Conservation (phyloP, 2,888 invertebrate species). For the Ormyrus nitidulus region DNA sequence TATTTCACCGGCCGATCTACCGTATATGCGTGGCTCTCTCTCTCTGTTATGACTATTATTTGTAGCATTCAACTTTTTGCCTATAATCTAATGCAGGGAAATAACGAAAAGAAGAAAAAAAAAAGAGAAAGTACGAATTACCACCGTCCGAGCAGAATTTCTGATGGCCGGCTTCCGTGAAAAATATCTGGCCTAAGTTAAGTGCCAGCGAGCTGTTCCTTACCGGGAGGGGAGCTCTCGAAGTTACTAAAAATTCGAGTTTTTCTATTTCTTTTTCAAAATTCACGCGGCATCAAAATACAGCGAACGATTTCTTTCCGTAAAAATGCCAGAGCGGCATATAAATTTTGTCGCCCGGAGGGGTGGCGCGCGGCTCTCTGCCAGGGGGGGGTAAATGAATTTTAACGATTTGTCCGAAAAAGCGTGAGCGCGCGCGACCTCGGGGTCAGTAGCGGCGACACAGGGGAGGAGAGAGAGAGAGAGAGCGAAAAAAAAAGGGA, state of each 20-base stretch:
- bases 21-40: slow-evolving; percentile 1
- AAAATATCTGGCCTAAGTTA: slow-evolving; percentile 19
- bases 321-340: background rate
- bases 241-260: no score
- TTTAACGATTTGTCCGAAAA: slow-evolving; percentile 51
- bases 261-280: no score
- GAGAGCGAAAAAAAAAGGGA: slow-evolving; percentile 16
- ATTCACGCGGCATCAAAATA: no score
- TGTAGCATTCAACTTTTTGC: slow-evolving; percentile 54
- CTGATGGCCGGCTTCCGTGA: slow-evolving; percentile 8
- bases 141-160: background rate
- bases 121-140: slow-evolving; percentile 49
- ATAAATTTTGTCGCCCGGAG: slow-evolving; percentile 24
- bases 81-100: slow-evolving; percentile 48
- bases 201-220: no score
- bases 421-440: background rate
- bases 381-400: slow-evolving; percentile 43
- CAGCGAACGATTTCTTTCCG: background rate
- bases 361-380: background rate
- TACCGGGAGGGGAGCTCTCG: no score
- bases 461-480: background rate
- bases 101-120: slow-evolving; percentile 6
- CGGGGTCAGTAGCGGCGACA: background rate
- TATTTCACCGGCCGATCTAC: slow-evolving; percentile 38
- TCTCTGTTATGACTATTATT: slow-evolving; percentile 54